A percentile compares a stretch with the other conserved stretches of the same genome.
phyloP scores from a whole-genome alignment of 2,113 vertebrate species.

The Malurus elegans region DNA sequence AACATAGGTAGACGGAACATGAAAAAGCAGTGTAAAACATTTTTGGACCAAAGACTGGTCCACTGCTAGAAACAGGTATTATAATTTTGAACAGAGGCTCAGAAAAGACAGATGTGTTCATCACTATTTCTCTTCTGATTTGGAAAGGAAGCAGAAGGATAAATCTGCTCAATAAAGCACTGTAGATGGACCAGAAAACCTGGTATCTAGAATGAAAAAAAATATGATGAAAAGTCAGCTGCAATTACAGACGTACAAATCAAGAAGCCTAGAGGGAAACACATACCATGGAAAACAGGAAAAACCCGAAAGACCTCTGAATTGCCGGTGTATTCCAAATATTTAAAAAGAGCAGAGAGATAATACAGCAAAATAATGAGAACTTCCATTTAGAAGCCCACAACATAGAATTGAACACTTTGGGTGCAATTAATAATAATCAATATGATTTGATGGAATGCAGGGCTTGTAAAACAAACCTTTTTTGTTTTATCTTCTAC shows the following conservation, averaged over 20 bases:
- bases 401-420: not conserved
- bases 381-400: not conserved
- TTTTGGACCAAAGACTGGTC: not conserved
- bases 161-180: not conserved
- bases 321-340: not conserved
- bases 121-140: not conserved
- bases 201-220: conserved; percentile 14
- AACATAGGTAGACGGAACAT: not conserved
- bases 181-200: not conserved
- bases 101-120: not conserved
- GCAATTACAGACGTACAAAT: not conserved
- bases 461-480: not conserved
- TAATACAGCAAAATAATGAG: not conserved
- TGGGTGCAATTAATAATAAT: not conserved
- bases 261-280: not conserved
- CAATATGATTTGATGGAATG: not conserved
- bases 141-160: not conserved
- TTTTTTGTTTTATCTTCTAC: not conserved
- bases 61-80: not conserved
- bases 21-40: not conserved
- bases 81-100: not conserved
- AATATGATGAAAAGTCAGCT: not conserved
- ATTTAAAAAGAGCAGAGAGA: not conserved
- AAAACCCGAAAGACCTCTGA: not conserved
- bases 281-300: not conserved